phyloP scores from a whole-genome alignment of 2,888 invertebrate genomes.

The Thumatha senex region DNA sequence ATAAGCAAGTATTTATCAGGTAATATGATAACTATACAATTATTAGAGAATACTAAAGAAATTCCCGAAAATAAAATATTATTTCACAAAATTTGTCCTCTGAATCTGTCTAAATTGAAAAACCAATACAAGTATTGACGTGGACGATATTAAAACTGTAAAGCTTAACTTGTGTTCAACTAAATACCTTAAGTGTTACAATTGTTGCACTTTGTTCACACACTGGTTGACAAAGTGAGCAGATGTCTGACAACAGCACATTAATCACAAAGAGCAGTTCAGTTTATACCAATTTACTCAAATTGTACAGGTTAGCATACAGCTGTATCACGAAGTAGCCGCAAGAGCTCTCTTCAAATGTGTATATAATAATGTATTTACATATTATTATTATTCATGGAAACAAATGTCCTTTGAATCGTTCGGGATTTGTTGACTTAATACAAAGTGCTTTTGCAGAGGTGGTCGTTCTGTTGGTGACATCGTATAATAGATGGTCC shows the following conservation, averaged over 20 bases:
- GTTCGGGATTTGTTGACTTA: constrained; percentile 79
- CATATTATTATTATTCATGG: constrained; percentile 75
- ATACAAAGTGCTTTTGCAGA: constrained; percentile 75
- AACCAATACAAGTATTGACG: too few relatives aligned
- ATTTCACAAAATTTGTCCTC: too few relatives aligned
- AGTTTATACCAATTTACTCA: constrained; percentile 15
- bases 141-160: too few relatives aligned
- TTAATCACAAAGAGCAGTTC: constrained; percentile 4
- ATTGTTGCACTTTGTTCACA: not conserved
- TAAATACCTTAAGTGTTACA: not conserved
- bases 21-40: too few relatives aligned
- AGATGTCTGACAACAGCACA: not conserved
- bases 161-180: too few relatives aligned
- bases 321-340: constrained; percentile 30
- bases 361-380: constrained; percentile 69
- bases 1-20: too few relatives aligned
- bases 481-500: constrained; percentile 64
- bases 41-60: too few relatives aligned
- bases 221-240: not conserved
- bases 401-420: constrained; percentile 78
- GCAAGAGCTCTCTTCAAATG: constrained; percentile 33
- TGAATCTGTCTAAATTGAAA: too few relatives aligned
- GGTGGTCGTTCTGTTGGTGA: constrained; percentile 69
- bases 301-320: constrained; percentile 30
- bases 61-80: too few relatives aligned